Evolutionary conservation across 2,797 vertebrate species (phyloP), one percentile per base, ranked within the genome.

Genomic region (Sphaeramia orbicularis): DNA sequence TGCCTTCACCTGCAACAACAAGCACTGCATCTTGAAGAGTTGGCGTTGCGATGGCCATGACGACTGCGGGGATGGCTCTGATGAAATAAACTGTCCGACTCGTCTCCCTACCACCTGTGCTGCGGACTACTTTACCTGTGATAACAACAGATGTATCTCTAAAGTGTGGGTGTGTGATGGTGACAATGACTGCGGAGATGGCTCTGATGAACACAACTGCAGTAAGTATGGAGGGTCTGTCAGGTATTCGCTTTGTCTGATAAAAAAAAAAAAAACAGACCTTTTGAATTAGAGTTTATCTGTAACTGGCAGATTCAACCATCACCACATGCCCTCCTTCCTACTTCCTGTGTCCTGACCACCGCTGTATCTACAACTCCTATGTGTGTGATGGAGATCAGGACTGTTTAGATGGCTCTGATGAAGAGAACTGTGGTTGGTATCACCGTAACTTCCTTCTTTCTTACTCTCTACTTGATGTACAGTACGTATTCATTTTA

Each of bases 111-210:
- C 84, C 47, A 97, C 95, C 38, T 98, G 97, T 75, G 92, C 86
- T 41, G 76, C 94, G 0, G 91, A 85, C 40, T 93, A 95, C 66
- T 99, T 97, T 78, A 97, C 96, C 43, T 99, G 97, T 49, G 91
- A 91, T 83, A 98, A 95, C 0, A 95, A 96, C 6, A 94, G 94
- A 10, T 99, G 97, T 0, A 82, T 97, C 2, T 93, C 83, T 0
- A 88, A 97, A 13, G 64, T 76, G 62, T 96, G 96, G 59, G 87
- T 87, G 52, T 99, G 97, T 50, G 96, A 99, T 53, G 95, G 96
- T 3, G 94, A 96, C 81, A 99, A 99, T n/a, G 96, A 99, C 76
- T 99, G 97, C 19, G 92, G 89, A 0, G 97, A 99, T 59, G 96
- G 97, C 65, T 98, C 97, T 1, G 97, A 99, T 74, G 97, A 99